Conservation (phyloP, 2,113 vertebrate species). For the Haemorhous mexicanus region DNA sequence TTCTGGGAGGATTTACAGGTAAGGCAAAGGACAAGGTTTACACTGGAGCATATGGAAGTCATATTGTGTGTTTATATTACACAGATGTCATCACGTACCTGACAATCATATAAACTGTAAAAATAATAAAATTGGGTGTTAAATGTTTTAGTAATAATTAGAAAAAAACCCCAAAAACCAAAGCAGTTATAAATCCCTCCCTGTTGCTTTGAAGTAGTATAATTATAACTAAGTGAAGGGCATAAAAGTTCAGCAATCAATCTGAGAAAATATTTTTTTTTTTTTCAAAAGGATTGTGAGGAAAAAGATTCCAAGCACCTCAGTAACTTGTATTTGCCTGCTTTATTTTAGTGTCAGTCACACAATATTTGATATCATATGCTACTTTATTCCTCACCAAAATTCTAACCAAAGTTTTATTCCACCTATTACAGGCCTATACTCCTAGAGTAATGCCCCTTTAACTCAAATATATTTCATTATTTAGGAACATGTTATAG, state of each 20-base stretch:
- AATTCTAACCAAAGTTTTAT: background rate
- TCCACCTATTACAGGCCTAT: background rate
- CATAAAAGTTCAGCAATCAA: background rate
- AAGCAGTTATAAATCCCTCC: background rate
- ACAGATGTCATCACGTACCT: background rate
- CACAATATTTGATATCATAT: background rate
- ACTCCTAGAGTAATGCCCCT: background rate
- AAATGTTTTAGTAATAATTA: background rate
- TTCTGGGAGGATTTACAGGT: background rate
- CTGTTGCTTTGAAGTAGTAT: background rate
- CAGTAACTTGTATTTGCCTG: background rate
- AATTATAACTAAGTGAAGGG: background rate
- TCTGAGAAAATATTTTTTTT: background rate
- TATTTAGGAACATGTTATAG: background rate
- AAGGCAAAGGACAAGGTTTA: background rate
- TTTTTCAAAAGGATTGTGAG: background rate
- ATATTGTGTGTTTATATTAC: background rate
- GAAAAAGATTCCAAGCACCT: background rate
- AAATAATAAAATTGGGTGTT: background rate
- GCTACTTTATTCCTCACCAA: background rate
- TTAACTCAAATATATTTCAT: background rate
- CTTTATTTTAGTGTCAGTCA: background rate
- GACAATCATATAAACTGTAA: background rate
- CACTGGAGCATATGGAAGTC: background rate
- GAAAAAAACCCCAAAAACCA: background rate